Conservation (phyloP, 92 coral and sea anemone genomes). For the Epizoanthus scotinus region DNA sequence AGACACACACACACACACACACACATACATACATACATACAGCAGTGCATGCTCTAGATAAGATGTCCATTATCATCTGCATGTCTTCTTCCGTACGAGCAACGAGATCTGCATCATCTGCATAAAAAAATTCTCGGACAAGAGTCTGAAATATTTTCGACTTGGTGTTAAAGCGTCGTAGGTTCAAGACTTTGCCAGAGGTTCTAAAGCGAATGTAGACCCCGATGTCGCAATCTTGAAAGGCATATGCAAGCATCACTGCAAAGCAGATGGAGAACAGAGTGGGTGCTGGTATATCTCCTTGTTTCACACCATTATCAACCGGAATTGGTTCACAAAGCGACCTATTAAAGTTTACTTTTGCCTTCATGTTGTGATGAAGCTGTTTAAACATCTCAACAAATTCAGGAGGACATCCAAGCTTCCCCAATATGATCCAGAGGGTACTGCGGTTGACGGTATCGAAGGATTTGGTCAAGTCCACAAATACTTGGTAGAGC, state of each 20-base stretch:
- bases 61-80: constrained; percentile 30
- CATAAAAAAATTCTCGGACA: constrained; percentile 28
- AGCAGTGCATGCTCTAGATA: constrained; percentile 32
- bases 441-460: neutral
- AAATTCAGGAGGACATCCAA: constrained; percentile 13
- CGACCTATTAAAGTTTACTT: neutral
- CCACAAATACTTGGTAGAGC: constrained; percentile 7
- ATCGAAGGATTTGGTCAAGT: constrained; percentile 19
- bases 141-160: constrained; percentile 10
- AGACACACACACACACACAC: constrained; percentile 8
- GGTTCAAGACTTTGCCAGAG: constrained; percentile 37
- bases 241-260: constrained; percentile 29
- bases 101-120: constrained; percentile 31
- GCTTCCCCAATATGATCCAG: neutral
- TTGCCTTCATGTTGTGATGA: constrained; percentile 40
- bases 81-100: constrained; percentile 20
- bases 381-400: constrained; percentile 15
- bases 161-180: constrained; percentile 8
- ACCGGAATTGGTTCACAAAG: constrained; percentile 13
- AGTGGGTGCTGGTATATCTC: constrained; percentile 23
- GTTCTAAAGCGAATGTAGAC: constrained; percentile 27
- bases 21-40: constrained; percentile 34
- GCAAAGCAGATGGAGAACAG: constrained; percentile 34
- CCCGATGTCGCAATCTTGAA: constrained; percentile 22
- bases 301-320: constrained; percentile 43